Percentiles rank a stretch among this genome's conserved stretches.
Conservation (phyloP, 2,797 vertebrate genomes). For the Cyprinella venusta region DNA sequence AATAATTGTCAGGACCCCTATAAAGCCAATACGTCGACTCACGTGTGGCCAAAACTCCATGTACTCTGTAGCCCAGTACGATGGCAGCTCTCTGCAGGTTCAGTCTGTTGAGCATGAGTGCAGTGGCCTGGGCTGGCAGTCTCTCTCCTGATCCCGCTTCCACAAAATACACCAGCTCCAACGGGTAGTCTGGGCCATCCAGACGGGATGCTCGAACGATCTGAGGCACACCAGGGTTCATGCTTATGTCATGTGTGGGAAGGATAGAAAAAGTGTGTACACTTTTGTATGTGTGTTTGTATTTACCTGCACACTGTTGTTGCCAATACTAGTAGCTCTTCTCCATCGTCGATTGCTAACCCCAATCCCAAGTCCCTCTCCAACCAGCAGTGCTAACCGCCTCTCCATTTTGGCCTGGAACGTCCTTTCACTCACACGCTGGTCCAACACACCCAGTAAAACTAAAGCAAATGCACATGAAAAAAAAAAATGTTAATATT, state of each 20-base stretch:
- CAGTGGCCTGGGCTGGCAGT: slow-evolving; percentile 82
- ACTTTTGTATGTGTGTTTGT: slow-evolving; percentile 8
- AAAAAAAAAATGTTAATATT: neutral
- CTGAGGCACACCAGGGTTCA: slow-evolving; percentile 66
- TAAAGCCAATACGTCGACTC: slow-evolving; percentile 66
- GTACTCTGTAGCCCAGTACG: slow-evolving; percentile 90
- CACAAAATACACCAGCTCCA: slow-evolving; percentile 94
- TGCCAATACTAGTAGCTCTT: slow-evolving; percentile 86
- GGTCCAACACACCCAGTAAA: slow-evolving; percentile 88
- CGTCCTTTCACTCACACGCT: slow-evolving; percentile 84
- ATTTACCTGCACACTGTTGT: slow-evolving; percentile 89
- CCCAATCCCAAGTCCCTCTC: slow-evolving; percentile 80
- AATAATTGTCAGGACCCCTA: neutral
- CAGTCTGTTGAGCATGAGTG: slow-evolving; percentile 88
- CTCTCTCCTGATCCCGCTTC: slow-evolving; percentile 88
- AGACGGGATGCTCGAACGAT: slow-evolving; percentile 88
- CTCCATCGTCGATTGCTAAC: slow-evolving; percentile 82
- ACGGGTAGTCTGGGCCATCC: slow-evolving; percentile 81
- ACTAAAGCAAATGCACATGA: slow-evolving; percentile 74
- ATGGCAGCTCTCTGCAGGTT: slow-evolving; percentile 94
- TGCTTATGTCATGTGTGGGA: slow-evolving; percentile 5
- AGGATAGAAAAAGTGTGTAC: neutral
- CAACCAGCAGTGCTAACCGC: slow-evolving; percentile 88
- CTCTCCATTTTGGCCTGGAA: slow-evolving; percentile 93
- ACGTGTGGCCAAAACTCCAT: slow-evolving; percentile 91